Evolutionary conservation across 2,113 vertebrate species (phyloP).

Genomic region (Coregonus clupeaformis): DNA sequence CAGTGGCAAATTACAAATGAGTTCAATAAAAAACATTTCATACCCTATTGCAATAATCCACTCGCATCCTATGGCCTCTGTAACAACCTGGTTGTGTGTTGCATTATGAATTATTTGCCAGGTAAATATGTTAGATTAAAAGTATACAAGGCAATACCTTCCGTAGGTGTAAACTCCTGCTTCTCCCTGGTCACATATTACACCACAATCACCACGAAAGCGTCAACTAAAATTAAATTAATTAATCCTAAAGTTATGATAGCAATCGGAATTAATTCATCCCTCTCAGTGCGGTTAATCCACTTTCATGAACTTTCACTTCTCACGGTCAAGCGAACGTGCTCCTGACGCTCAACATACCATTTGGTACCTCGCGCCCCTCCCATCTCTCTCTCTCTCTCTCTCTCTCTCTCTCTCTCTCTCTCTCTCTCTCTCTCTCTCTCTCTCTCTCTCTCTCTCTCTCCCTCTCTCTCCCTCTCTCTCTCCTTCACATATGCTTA

Average conservation of each 20-base stretch:
- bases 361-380: background rate
- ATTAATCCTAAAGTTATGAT: background rate
- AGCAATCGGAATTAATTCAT: background rate
- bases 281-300: background rate
- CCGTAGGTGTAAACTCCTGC: background rate
- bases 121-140: background rate
- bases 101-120: background rate
- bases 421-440: slow-evolving; percentile 22
- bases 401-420: slow-evolving; percentile 21
- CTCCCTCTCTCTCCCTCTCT: background rate
- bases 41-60: background rate
- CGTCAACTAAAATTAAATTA: background rate
- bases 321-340: slow-evolving; percentile 26
- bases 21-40: too few species aligned
- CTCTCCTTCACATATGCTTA: slow-evolving; percentile 8
- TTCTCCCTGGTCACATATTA: background rate
- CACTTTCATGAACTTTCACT: slow-evolving; percentile 15
- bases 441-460: slow-evolving; percentile 6
- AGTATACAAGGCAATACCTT: background rate
- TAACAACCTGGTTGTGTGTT: background rate
- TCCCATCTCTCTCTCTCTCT: slow-evolving; percentile 26
- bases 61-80: background rate
- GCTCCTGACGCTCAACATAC: background rate
- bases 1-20: too few species aligned
- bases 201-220: background rate